phyloP scores from a whole-genome alignment of 2,797 vertebrate species.

The Octomys mimax region DNA sequence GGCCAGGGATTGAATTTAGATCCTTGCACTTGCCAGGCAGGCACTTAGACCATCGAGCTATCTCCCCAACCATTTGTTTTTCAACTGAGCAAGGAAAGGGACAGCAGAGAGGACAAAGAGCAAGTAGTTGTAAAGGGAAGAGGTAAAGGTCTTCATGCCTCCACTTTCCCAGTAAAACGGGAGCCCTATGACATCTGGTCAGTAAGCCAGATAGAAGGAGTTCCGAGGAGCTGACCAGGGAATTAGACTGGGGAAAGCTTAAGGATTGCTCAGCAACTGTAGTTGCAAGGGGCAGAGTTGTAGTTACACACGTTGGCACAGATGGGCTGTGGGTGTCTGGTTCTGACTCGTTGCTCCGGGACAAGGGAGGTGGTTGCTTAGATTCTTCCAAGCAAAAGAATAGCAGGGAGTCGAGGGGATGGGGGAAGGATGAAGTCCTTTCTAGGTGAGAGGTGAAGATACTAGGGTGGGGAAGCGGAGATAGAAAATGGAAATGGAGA shows the following conservation, averaged over 20 bases:
- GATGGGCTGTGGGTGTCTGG: not conserved
- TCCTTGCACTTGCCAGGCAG: too few relatives aligned
- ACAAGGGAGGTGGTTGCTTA: not conserved
- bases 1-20: too few relatives aligned
- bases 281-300: not conserved
- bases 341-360: not conserved
- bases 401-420: not conserved
- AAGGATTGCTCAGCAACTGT: not conserved
- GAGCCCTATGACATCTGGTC: not conserved
- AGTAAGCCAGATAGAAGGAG: slow-evolving; percentile 2
- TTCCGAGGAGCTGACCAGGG: slow-evolving; percentile 33
- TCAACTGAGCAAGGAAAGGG: not conserved
- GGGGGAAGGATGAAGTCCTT: not conserved
- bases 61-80: not conserved
- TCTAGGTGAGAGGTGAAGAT: not conserved
- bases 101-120: not conserved
- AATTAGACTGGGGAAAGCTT: not conserved
- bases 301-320: not conserved
- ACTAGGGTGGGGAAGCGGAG: not conserved
- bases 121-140: not conserved
- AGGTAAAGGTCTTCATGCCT: not conserved
- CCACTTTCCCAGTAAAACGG: not conserved
- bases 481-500: not conserved
- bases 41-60: too few relatives aligned
- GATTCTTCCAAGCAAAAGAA: not conserved